Evolutionary conservation across 2,113 vertebrate genomes (phyloP), one percentile per base, ranked within the genome.

Genomic region (Isurus oxyrinchus): DNA sequence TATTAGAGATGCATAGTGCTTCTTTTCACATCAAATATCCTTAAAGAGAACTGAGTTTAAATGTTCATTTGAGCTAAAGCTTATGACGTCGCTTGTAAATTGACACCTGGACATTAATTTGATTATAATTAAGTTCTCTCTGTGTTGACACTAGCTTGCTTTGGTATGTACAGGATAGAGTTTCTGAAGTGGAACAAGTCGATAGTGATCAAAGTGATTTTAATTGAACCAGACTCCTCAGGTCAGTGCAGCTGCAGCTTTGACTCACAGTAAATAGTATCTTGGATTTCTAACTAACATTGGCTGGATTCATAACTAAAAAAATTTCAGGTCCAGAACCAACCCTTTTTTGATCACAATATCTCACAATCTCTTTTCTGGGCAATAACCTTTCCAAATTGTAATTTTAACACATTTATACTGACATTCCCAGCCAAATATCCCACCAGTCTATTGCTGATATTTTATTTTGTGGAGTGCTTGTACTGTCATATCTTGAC

Each of bases 81-180:
- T 94, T 94, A 23, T 44, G 57, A 16, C 7, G 19, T 63, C 40
- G 35, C 59, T 63, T 94, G 90, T 94, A 66, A 94, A 66, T 94
- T 94, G 90, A 63, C n/a, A 94, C 59, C 90, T 94, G 90, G 59
- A 44, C 55, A 66, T 94, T 94, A 94, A 94, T 66, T 93, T 63
- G n/a, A 94, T 94, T 94, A 94, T 94, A 94, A 94, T 94, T 63
- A 94, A 94, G 35, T 94, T 94, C 59, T 94, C 90, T 63, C 59
- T 40, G 59, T 63, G n/a, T 63, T 63, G 90, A 94, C 90, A 94
- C 90, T n/a, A 40, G n/a, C 90, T 94, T 94, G 59, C 90, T 63
- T 93, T 94, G n/a, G 90, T 21, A n/a, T 63, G 90, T 63, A 94
- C 59, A 94, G 90, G 57, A 63, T 63, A 63, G 59, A 61, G 35